Evolutionary conservation across 2,888 invertebrate species (phyloP), one percentile per base, ranked within the genome.

Genomic region (Eilema sororculum): DNA sequence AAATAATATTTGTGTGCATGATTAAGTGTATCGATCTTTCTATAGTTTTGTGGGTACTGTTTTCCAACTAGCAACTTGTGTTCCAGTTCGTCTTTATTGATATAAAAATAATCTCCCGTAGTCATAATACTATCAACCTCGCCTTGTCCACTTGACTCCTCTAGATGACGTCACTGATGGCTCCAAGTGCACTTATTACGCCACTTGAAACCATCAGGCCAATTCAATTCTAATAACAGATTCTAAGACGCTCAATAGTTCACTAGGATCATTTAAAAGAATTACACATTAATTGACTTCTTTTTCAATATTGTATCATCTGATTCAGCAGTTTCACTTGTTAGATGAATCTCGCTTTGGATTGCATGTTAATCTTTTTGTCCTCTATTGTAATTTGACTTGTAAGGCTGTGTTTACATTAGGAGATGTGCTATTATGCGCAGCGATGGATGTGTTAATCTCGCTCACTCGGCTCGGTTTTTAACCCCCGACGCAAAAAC

Each of bases 131-230:
- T 64, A 24, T 20, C 24, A 20, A 16, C 25, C 58, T 58, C 58
- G 58, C 16, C 58, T 25, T 25, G 25, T 28, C 58, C 58, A 58
- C 58, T 58, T 58, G 16, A 58, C 58, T 52, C 52, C 52, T 0
- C 20, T 24, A 1, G 12, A 58, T 58, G 24, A 25, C n/a, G 22
- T 62, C 30, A 30, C n/a, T 65, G 22, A 56, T 22, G 22, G 30
- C 20, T 65, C n/a, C 52, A 63, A 62, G 41, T 28, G 41, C 41
- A 22, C 61, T 33, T 61, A 30, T 30, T 60, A 61, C 3, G 6
- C 5, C 33, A 30, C 33, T 61, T 61, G 33, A 61, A 33, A 22
- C 28, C n/a, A 33, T 30, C 33, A 61, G 30, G 61, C n/a, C 33
- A 30, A 30, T 61, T 61, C 22, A 30, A n/a, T 37, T 37, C 33